Percentiles rank a stretch among this genome's conserved stretches.
Conservation (phyloP, 2,113 vertebrate species). For the Phoxinus phoxinus region DNA sequence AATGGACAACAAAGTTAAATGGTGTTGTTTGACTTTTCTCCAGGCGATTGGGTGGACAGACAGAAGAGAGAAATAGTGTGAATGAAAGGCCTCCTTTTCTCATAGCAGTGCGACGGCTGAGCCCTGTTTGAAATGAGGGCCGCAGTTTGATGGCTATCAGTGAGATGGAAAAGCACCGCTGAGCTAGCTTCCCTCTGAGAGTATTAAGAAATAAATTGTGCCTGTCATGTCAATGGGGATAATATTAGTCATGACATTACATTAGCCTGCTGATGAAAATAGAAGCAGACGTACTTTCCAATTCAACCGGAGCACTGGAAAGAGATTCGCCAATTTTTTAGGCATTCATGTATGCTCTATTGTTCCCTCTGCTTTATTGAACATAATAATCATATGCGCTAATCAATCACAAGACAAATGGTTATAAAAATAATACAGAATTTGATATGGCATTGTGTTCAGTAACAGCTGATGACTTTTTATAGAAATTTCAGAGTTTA, state of each 20-base stretch:
- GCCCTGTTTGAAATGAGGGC: conserved; percentile 54
- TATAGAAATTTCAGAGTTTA: conserved; percentile 24
- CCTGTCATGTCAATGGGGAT: conserved; percentile 62
- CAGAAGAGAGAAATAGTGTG: not conserved
- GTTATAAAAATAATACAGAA: not conserved
- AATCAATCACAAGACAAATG: conserved; percentile 34
- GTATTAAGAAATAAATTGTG: conserved; percentile 63
- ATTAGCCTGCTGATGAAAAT: conserved; percentile 58
- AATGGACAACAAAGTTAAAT: conserved; percentile 33
- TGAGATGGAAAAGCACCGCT: conserved; percentile 54
- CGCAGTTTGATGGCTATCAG: conserved; percentile 51
- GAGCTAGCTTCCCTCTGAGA: conserved; percentile 56
- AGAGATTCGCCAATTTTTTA: conserved; percentile 32
- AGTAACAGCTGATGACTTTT: conserved; percentile 3
- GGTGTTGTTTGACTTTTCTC: conserved; percentile 12
- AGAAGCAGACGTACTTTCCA: conserved; percentile 51
- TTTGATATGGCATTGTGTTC: conserved; percentile 6
- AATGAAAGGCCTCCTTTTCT: conserved; percentile 31
- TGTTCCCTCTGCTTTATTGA: conserved; percentile 26
- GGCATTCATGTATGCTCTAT: conserved; percentile 22
- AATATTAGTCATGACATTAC: conserved; percentile 66
- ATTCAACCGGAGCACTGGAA: conserved; percentile 41
- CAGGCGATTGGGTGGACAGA: conserved; percentile 6
- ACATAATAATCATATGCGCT: conserved; percentile 32
- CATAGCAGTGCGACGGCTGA: conserved; percentile 31